A percentile compares a stretch with the other conserved stretches of the same genome.
phyloP scores from a whole-genome alignment of 2,888 invertebrate genomes.

The Drosophila mulleri region DNA sequence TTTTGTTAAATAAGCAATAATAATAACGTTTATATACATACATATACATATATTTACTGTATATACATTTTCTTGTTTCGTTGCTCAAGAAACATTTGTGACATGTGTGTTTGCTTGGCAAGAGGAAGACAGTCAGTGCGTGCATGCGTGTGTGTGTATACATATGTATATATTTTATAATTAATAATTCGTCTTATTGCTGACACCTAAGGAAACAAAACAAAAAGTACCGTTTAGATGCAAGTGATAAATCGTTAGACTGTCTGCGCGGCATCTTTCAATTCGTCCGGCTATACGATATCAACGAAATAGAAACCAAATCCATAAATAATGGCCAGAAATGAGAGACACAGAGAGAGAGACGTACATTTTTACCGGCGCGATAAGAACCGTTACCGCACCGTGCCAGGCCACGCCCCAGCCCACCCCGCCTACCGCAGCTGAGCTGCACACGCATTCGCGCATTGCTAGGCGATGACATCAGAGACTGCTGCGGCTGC shows the following conservation, averaged over 20 bases:
- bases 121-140: slow-evolving; percentile 26
- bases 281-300: slow-evolving; percentile 4
- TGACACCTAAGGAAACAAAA: neutral
- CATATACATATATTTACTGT: slow-evolving; percentile 8
- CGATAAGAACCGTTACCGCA: slow-evolving; percentile 36
- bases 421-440: neutral
- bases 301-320: slow-evolving; percentile 29
- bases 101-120: slow-evolving; percentile 47
- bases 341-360: neutral
- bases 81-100: slow-evolving; percentile 48
- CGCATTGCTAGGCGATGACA: slow-evolving; percentile 70
- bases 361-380: slow-evolving; percentile 22
- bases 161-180: neutral
- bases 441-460: slow-evolving; percentile 55
- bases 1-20: slow-evolving; percentile 6
- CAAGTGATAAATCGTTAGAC: slow-evolving; percentile 20
- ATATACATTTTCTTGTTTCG: slow-evolving; percentile 5
- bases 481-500: slow-evolving; percentile 42
- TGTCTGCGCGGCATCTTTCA: slow-evolving; percentile 1
- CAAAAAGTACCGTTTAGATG: slow-evolving; percentile 20
- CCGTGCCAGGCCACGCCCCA: neutral
- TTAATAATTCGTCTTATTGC: slow-evolving; percentile 29
- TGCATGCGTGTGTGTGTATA: neutral
- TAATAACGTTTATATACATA: slow-evolving; percentile 3
- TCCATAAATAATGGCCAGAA: slow-evolving; percentile 17